Base-by-base conservation (phyloP, 2,888 invertebrate genomes). In the Diaperis boleti region DNA sequence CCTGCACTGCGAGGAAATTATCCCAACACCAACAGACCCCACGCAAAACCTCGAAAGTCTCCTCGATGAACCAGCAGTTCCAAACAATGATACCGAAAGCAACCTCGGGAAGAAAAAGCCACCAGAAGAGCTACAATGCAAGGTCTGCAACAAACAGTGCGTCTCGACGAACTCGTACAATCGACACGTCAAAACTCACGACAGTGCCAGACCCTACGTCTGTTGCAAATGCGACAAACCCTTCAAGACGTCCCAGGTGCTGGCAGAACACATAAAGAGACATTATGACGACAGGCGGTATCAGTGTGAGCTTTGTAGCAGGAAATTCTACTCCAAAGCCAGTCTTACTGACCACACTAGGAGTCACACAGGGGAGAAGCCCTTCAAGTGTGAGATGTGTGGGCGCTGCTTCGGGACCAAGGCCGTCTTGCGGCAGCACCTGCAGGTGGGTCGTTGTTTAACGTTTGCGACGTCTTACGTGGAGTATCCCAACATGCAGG, bases 241-340 rank as follows among this genome's bases (percentile, higher is more conserved):
- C 1, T 72, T 72, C 49, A 72, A 72, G 42, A 72, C 72, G 0
- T 62, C 68, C 0, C 70, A 70, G 56, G 72, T 72, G 11, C 56
- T 72, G 15, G 44, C 68, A 8, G 72, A 72, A 29, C 72, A 72
- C 52, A 62, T 72, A 65, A 71, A 70, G 37, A 57, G 72, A 10
- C 72, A 72, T 60, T 72, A 72, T 33, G 69, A 72, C 49, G 72
- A 72, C 56, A 57, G 71, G 35, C 59, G 71, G n/a, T 64, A 72
- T 42, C 68, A 67, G 49, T 72, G 72, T 60, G 66, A 63, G 4
- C 18, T 71, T n/a, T 72, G 72, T 47, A 64, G 63, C 5, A 67
- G 69, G 20, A 72, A 72, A 62, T 72, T 70, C 62, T 72, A 72
- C 45, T 66, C 70, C 4, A 71, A 69, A 64, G 68, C 71, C 1